These are phyloP conservation scores for Cerastis rubricosa DNA, from an alignment of 2,888 invertebrate genomes.

Conservation along the genomic window DNA sequence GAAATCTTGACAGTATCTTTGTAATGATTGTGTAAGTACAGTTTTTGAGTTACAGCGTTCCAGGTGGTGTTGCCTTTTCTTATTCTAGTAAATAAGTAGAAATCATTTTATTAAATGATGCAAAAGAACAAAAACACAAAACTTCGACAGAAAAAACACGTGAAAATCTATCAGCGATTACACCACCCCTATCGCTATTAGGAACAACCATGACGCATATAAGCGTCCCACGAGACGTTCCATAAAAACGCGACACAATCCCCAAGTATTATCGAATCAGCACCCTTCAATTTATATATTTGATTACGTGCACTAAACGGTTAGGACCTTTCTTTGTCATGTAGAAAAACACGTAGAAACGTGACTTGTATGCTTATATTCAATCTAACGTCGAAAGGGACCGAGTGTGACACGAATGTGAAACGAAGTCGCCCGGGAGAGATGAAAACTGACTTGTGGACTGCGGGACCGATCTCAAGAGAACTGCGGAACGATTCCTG, in stretches of 20 bases:
- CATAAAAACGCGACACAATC: conserved; percentile 55
- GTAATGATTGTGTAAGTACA: neutral
- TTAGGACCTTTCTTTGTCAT: conserved; percentile 68
- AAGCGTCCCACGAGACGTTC: conserved; percentile 29
- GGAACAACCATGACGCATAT: conserved; percentile 19
- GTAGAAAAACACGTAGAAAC: conserved; percentile 73
- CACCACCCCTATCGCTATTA: conserved; percentile 7
- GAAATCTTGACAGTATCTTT: neutral
- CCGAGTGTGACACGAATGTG: conserved; percentile 69
- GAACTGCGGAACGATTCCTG: conserved; percentile 40
- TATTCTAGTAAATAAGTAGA: neutral
- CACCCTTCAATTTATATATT: conserved; percentile 72
- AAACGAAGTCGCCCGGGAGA: conserved; percentile 61
- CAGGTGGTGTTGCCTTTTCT: neutral
- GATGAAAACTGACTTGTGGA: conserved; percentile 68
- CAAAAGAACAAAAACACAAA: neutral
- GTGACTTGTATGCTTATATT: conserved; percentile 81
- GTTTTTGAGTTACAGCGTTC: neutral
- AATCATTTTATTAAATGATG: neutral
- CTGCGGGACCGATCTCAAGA: conserved; percentile 56
- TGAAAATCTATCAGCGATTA: neutral
- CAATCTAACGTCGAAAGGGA: conserved; percentile 77
- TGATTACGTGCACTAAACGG: conserved; percentile 75
- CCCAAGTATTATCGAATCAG: conserved; percentile 65
- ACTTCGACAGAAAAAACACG: neutral